These are phyloP conservation scores for Cydia fagiglandana DNA, from an alignment of 1,140 invertebrate genomes.

Conservation along the genomic window DNA sequence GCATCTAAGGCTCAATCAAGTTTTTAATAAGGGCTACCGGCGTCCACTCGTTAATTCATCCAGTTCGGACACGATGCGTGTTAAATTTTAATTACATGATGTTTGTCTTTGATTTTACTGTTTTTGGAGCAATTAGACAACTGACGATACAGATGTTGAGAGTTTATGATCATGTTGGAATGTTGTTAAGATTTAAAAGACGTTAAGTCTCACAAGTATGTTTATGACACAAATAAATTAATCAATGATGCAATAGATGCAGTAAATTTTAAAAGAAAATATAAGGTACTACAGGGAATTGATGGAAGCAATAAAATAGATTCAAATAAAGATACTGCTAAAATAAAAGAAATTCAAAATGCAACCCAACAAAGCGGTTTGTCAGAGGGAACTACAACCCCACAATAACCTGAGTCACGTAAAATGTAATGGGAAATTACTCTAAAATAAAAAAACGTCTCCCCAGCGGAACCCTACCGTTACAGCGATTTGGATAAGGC, in stretches of 20 bases:
- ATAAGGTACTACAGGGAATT: background rate
- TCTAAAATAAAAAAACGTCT: slow-evolving; percentile 76
- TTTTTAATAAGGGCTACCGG: slow-evolving; percentile 28
- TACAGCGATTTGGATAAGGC: slow-evolving; percentile 75
- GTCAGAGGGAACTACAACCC: slow-evolving; percentile 62
- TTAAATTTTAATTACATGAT: slow-evolving; percentile 20
- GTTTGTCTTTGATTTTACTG: slow-evolving; percentile 25
- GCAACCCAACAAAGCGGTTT: slow-evolving; percentile 48
- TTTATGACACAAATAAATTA: background rate
- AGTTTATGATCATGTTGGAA: slow-evolving; percentile 13
- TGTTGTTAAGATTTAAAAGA: background rate
- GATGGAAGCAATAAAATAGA: slow-evolving; percentile 28
- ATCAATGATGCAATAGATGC: background rate
- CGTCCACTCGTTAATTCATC: slow-evolving; percentile 2
- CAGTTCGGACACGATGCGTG: background rate
- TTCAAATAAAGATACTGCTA: slow-evolving; percentile 28
- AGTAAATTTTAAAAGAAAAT: background rate
- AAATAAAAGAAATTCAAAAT: slow-evolving; percentile 30
- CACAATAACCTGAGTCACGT: slow-evolving; percentile 68
- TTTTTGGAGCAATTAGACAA: slow-evolving; percentile 6
- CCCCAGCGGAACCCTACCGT: slow-evolving; percentile 66
- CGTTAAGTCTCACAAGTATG: background rate
- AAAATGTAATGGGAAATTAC: slow-evolving; percentile 78
- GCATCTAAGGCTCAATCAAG: slow-evolving; percentile 19
- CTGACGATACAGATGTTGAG: slow-evolving; percentile 18